Evolutionary conservation across 2,113 vertebrate species (phyloP), one percentile per base, ranked within the genome.

Genomic region (Columba livia): DNA sequence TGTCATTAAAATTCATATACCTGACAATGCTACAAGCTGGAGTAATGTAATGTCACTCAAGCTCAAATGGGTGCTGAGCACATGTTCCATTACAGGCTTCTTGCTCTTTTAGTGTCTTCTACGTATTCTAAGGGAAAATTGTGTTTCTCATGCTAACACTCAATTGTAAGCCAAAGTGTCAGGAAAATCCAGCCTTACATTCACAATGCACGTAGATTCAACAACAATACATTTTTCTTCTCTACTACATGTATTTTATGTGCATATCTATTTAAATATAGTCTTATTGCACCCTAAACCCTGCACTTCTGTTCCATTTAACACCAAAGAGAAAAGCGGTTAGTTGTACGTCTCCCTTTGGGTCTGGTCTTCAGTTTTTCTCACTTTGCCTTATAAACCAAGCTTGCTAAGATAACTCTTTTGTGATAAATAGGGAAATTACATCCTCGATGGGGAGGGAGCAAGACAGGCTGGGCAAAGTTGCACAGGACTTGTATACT

Each of bases 1-100:
- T 77, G 66, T 64, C 78, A 86, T 87, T 95, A 92, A 93, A 93
- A 96, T 94, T 95, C 86, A 88, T 81, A 58, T 75, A 90, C 9
- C 70, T 95, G 79, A 66, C 87, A 87, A 54, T 82, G 64, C 86
- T 85, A 48, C 3, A 1, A 85, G 56, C 94, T 64, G 74, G 34
- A 80, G 84, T 89, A 89, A 93, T 83, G 86, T 50, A 51, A 71
- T 93, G 87, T 94, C 91, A 91, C 62, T 96, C 90, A 90, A 70
- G 81, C 50, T 87, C 82, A 74, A 25, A 88, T 90, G 38, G 66
- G 19, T 78, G 47, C 79, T 90, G n/a, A 82, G 51, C 85, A 82
- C 54, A 14, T 0, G 0, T 79, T 95, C 94, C 80, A 79, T 62
- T 53, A 61, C 57, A 78, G 50, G 42, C 58, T 87, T 34, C 93